Evolutionary conservation across 2,113 vertebrate species (phyloP).

Genomic region (Serinus canaria): DNA sequence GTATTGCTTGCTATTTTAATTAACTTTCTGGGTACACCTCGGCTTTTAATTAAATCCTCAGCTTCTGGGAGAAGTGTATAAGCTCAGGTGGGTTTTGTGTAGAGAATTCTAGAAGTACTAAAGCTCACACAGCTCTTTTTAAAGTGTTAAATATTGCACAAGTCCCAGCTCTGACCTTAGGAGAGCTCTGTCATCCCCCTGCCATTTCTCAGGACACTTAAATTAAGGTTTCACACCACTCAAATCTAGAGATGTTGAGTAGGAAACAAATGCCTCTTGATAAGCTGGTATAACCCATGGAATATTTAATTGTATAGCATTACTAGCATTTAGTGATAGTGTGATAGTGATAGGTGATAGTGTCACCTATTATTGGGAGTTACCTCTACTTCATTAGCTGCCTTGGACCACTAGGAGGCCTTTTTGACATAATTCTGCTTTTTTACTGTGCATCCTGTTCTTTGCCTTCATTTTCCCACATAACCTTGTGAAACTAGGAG

Average conservation of each 20-base stretch:
- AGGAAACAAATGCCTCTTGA: not conserved
- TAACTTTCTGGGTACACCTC: constrained; percentile 50
- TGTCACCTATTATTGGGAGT: not conserved
- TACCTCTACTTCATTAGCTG: not conserved
- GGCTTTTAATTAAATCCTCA: constrained; percentile 64
- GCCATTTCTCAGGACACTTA: not conserved
- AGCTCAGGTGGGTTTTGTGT: not conserved
- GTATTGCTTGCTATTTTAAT: constrained; percentile 61
- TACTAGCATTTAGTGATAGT: not conserved
- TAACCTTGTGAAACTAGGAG: not conserved
- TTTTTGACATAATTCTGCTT: not conserved
- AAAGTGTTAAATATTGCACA: not conserved
- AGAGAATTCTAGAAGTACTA: not conserved
- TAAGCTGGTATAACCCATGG: not conserved
- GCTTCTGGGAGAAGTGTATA: constrained; percentile 36
- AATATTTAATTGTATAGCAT: not conserved
- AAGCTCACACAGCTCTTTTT: not conserved
- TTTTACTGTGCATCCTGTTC: not conserved
- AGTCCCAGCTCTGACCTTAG: not conserved
- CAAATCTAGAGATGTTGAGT: not conserved
- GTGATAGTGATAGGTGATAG: too few relatives aligned
- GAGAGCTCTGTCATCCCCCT: not conserved
- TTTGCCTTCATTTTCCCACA: not conserved
- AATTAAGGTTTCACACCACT: not conserved
- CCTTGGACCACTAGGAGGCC: not conserved